phyloP scores from a whole-genome alignment of 2,888 invertebrate genomes.

The Chesias legatella region DNA sequence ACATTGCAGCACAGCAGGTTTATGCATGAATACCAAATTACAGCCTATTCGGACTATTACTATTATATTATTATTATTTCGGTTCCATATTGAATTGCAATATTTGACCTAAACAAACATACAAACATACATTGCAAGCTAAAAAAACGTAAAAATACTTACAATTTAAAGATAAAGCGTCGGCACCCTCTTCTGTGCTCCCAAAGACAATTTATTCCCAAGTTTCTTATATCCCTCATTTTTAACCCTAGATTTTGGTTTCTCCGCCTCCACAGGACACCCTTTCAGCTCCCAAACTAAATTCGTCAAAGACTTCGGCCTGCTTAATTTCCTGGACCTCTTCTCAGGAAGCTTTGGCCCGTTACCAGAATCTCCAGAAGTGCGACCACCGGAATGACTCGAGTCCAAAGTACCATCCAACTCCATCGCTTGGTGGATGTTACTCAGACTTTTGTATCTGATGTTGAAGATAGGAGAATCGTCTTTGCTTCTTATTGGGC shows the following conservation, averaged over 20 bases:
- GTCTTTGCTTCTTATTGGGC: constrained; percentile 81
- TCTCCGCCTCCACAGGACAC: constrained; percentile 69
- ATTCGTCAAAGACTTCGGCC: constrained; percentile 92
- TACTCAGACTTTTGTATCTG: constrained; percentile 84
- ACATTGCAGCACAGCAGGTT: too few species aligned
- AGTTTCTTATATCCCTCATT: constrained; percentile 76
- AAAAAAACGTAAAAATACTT: constrained; percentile 35
- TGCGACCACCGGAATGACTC: constrained; percentile 92
- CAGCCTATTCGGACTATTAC: too few species aligned
- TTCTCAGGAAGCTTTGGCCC: constrained; percentile 91
- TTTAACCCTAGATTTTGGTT: constrained; percentile 74
- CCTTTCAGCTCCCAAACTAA: constrained; percentile 89
- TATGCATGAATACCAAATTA: too few species aligned
- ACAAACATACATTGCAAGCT: too few species aligned
- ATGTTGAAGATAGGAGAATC: constrained; percentile 89
- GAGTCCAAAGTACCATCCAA: constrained; percentile 93
- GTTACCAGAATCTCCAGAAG: constrained; percentile 90
- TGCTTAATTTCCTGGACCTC: constrained; percentile 88
- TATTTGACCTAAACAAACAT: too few species aligned
- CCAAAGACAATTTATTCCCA: constrained; percentile 74
- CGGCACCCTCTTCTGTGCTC: constrained; percentile 78
- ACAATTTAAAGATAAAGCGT: constrained; percentile 79
- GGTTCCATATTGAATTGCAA: too few species aligned
- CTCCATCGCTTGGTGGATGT: constrained; percentile 87
- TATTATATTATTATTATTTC: too few species aligned